phyloP scores from a whole-genome alignment of 2,113 vertebrate genomes.

The Ginglymostoma cirratum region DNA sequence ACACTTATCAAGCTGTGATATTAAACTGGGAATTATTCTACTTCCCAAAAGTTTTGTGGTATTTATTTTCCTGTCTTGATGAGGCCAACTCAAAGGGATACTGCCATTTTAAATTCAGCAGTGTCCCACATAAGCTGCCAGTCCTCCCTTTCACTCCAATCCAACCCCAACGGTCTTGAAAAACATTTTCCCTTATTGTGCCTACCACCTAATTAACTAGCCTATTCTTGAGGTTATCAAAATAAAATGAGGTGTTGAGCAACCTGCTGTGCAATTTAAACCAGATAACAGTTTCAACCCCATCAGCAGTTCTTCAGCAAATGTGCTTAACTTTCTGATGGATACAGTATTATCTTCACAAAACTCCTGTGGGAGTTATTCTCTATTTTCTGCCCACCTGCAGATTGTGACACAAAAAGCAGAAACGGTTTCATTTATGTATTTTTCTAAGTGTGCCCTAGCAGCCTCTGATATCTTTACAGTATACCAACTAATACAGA shows the following conservation, averaged over 20 bases:
- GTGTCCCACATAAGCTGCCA: not conserved
- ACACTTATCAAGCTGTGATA: not conserved
- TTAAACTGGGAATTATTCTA: not conserved
- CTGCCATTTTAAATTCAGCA: not conserved
- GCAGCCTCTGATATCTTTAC: not conserved
- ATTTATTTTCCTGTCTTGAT: not conserved
- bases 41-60: not conserved
- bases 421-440: not conserved
- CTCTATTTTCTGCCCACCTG: not conserved
- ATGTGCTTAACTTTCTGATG: not conserved
- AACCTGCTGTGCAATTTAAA: not conserved
- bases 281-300: not conserved
- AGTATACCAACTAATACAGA: not conserved
- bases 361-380: not conserved
- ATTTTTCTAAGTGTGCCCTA: not conserved
- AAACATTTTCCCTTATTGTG: not conserved
- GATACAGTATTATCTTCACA: not conserved
- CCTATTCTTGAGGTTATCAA: not conserved
- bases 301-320: not conserved
- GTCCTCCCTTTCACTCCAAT: not conserved
- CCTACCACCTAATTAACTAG: not conserved
- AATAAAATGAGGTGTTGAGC: not conserved
- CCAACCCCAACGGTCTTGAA: not conserved
- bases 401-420: not conserved
- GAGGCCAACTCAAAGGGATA: not conserved